Percentiles rank a stretch among this genome's conserved stretches.
phyloP scores from a whole-genome alignment of 1,140 invertebrate genomes.

The Parapsyche elsis region DNA sequence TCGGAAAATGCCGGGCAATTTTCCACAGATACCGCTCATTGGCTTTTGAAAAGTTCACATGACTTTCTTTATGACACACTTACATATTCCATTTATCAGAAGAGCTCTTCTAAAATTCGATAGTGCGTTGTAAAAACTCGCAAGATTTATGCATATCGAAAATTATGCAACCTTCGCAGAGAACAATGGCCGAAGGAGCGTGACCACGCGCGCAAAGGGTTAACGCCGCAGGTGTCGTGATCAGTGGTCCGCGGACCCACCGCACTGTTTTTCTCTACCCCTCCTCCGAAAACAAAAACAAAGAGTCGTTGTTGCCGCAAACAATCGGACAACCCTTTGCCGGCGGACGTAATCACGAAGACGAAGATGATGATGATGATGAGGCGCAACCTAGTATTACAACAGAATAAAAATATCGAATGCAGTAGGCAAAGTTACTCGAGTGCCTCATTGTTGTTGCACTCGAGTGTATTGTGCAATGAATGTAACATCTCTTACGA shows the following conservation, averaged over 20 bases:
- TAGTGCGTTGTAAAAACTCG: too few relatives aligned
- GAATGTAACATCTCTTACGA: background rate
- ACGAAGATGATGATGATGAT: background rate
- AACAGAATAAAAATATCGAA: too few relatives aligned
- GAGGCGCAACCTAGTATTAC: too few relatives aligned
- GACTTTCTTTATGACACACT: too few relatives aligned
- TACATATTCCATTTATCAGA: too few relatives aligned
- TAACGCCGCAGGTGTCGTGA: slow-evolving; percentile 29
- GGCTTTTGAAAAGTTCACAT: too few relatives aligned
- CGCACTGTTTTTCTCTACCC: background rate
- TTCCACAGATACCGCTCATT: too few relatives aligned
- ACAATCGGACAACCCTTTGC: background rate
- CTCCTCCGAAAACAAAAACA: background rate
- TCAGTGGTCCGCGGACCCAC: background rate
- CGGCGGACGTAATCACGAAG: too few relatives aligned
- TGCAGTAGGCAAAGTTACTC: too few relatives aligned
- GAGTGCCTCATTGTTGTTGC: background rate
- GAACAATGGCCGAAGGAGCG: background rate
- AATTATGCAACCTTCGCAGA: background rate
- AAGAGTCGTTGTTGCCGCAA: background rate
- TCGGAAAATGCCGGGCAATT: too few relatives aligned
- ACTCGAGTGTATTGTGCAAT: background rate
- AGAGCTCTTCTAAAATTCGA: background rate
- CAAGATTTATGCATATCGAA: background rate
- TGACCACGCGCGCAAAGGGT: slow-evolving; percentile 4